These are phyloP conservation scores for Ophion costatus DNA, from an alignment of 2,888 invertebrate genomes.

Conservation along the genomic window DNA sequence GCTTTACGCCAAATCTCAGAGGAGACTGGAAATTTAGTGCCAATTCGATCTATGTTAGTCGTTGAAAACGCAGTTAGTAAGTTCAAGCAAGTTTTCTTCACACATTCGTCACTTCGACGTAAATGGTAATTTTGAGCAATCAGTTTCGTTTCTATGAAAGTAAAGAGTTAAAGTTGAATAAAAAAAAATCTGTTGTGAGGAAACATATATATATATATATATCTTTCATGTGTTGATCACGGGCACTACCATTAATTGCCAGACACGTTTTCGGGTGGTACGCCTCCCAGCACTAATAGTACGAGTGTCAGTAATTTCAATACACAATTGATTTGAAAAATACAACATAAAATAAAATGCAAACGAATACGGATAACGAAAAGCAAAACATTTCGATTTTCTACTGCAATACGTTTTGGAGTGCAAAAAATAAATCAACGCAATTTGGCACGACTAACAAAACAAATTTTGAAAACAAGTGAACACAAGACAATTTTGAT, in stretches of 20 bases:
- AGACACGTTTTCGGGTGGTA: conserved; percentile 44
- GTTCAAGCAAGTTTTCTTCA: conserved; percentile 56
- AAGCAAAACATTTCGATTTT: conserved; percentile 56
- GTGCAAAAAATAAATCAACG: conserved; percentile 25
- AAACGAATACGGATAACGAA: conserved; percentile 57
- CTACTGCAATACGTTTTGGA: conserved; percentile 54
- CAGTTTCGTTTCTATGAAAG: conserved; percentile 53
- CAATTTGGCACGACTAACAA: conserved; percentile 44
- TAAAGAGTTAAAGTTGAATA: background rate
- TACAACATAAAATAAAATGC: conserved; percentile 44
- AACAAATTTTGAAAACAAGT: conserved; percentile 47
- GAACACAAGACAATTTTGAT: conserved; percentile 62
- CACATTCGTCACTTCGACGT: conserved; percentile 45
- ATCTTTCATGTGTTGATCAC: conserved; percentile 31
- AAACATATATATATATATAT: conserved; percentile 30
- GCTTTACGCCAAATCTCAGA: conserved; percentile 49
- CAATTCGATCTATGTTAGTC: conserved; percentile 49
- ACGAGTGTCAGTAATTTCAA: conserved; percentile 59
- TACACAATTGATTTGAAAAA: conserved; percentile 43
- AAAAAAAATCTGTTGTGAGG: conserved; percentile 14
- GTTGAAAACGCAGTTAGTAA: conserved; percentile 46
- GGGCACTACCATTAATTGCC: conserved; percentile 41
- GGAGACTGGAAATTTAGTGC: conserved; percentile 12
- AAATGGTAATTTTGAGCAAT: conserved; percentile 45
- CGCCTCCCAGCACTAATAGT: conserved; percentile 52